Conservation (phyloP, 1,140 invertebrate genomes). For the Eueides isabella region DNA sequence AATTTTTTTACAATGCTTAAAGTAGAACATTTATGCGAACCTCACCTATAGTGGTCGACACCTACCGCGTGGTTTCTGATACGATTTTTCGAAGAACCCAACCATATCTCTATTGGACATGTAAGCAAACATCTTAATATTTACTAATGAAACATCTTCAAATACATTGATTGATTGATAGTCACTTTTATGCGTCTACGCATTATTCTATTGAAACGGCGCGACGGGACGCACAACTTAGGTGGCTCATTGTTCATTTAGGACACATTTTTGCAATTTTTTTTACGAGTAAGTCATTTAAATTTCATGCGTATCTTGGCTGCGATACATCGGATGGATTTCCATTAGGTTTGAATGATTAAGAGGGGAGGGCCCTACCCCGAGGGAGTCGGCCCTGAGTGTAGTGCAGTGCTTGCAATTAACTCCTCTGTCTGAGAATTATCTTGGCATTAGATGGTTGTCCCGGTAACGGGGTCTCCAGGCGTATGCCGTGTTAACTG, state of each 20-base stretch:
- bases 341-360: constrained; percentile 78
- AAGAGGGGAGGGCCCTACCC: constrained; percentile 58
- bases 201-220: constrained; percentile 74
- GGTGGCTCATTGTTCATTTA: constrained; percentile 70
- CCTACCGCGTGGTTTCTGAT: constrained; percentile 59
- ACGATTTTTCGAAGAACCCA: constrained; percentile 72
- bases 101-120: constrained; percentile 65
- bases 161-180: constrained; percentile 76
- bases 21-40: constrained; percentile 40
- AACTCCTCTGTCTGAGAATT: constrained; percentile 74
- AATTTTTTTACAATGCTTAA: constrained; percentile 31
- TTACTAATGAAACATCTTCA: constrained; percentile 80
- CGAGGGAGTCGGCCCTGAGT: constrained; percentile 58
- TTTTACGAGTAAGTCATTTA: constrained; percentile 69
- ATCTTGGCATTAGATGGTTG: constrained; percentile 67
- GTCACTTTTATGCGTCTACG: constrained; percentile 64
- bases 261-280: constrained; percentile 47
- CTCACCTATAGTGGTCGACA: constrained; percentile 56
- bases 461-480: constrained; percentile 42
- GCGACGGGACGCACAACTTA: constrained; percentile 67
- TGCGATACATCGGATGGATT: constrained; percentile 61
- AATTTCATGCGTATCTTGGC: constrained; percentile 77
- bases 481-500: not conserved
- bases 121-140: constrained; percentile 82
- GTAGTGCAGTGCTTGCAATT: constrained; percentile 73